Base-by-base conservation (phyloP, 2,113 vertebrate species). In the Danionella cerebrum region DNA sequence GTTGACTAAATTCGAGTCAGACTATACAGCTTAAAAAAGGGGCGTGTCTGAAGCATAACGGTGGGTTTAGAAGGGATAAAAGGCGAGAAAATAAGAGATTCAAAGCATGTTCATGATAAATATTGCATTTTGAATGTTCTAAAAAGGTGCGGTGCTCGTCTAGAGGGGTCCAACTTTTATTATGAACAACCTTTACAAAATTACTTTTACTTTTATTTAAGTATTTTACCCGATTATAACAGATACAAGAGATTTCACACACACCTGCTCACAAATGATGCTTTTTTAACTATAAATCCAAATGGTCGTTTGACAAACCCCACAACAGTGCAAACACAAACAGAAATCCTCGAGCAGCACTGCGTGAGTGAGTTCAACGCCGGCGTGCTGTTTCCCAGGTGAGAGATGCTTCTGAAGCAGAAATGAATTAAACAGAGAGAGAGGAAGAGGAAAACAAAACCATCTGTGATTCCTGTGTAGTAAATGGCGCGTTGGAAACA, bases 331-430 rank as follows among this genome's bases (percentile, higher is more conserved):
- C 91, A 91, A 92, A 91, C 88, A 90, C 91, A 91, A 90, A 83
- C 88, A 83, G 85, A 92, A 92, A 90, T 91, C 90, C 88, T 90
- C 93, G 90, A 93, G 92, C 92, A 91, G 90, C 48, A 50, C 83
- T 75, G 82, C 74, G 80, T 87, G 93, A 93, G 90, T 91, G 90
- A 91, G 90, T 93, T 94, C 91, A 89, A 93, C 91, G 89, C 80
- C 90, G 85, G 82, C 91, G 86, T 84, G 84, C 83, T 89, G 91
- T 89, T 83, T 83, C 81, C 90, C 87, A 80, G 87, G 89, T 89
- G 90, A 79, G 91, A 78, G 80, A 85, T 86, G 85, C 84, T 82
- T 90, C 84, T 89, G 87, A 83, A 90, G 90, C 89, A 88, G 84
- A 80, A 89, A 88, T 79, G 84, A 86, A 89, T 84, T 79, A 77